Evolutionary conservation across 1,140 invertebrate species (phyloP), one percentile per base, ranked within the genome.

Genomic region (Macrostomum lignano): DNA sequence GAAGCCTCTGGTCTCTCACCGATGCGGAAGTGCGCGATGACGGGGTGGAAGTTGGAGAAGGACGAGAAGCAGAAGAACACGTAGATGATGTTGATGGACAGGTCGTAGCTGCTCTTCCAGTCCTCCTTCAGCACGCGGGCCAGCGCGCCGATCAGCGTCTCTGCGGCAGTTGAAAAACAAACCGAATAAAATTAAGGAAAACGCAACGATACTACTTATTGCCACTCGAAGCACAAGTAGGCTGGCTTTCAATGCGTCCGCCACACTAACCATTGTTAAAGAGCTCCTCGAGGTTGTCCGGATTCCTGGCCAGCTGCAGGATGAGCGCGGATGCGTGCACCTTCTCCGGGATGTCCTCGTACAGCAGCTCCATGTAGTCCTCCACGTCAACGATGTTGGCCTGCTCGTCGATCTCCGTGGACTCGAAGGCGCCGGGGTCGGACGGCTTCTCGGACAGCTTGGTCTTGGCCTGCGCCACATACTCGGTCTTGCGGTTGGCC

Each of bases 41-140:
- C 69, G 22, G 71, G 68, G 55, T 96, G 86, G 60, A 96, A 94
- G 47, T 79, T 70, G 41, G 72, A 71, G 50, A 86, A 94, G n/a
- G 74, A 74, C 7, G 84, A 91, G 53, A 96, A 86, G 51, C 78
- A 88, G 49, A 86, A 82, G 60, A 94, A 96, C 40, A 79, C 76
- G 49, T 82, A 82, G 38, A 91, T 72, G 47, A 96, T 81, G 55
- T 91, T 88, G 42, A 76, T 88, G 35, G 78, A 82, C 19, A 96
- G 55, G 53, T 93, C 82, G 44, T 91, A 72, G 51, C 78, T 91
- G 48, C 74, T 71, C 58, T 74, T 76, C 72, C 81, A 93, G 60
- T 96, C 86, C 64, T 98, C 88, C 84, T 64, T 23, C n/a, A 94
- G 56, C 17, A 94, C 79, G 48, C 88, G 65, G 3, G 79, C 74